Evolutionary conservation across 2,888 invertebrate species (phyloP).

Genomic region (Patella caerulea): DNA sequence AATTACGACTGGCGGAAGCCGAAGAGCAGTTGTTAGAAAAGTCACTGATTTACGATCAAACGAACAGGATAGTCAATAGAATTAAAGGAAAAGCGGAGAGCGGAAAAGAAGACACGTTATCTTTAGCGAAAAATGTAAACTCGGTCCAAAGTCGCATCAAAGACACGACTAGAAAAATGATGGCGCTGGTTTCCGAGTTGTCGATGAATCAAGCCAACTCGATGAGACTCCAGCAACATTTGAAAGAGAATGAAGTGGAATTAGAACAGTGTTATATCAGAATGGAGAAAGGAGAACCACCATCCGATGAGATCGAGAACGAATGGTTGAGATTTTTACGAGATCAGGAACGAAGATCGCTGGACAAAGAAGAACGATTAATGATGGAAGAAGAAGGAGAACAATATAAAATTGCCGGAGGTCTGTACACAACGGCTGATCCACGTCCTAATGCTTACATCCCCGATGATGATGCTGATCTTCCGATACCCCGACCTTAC

Average conservation of each 20-base stretch:
- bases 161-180: conserved; percentile 70
- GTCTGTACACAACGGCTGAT: conserved; percentile 69
- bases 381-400: conserved; percentile 68
- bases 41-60: conserved; percentile 70
- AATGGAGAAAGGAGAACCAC: conserved; percentile 71
- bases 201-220: conserved; percentile 71
- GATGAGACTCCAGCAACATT: conserved; percentile 64
- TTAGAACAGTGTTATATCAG: conserved; percentile 68
- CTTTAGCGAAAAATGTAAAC: conserved; percentile 70
- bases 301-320: conserved; percentile 63
- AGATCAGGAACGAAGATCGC: conserved; percentile 51
- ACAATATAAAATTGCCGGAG: conserved; percentile 67
- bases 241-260: conserved; percentile 65
- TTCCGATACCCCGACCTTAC: conserved; percentile 72
- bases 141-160: conserved; percentile 67
- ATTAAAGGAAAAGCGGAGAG: conserved; percentile 64
- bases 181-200: conserved; percentile 71
- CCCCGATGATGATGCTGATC: conserved; percentile 69
- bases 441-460: conserved; percentile 72
- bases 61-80: conserved; percentile 62
- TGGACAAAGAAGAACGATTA: conserved; percentile 56
- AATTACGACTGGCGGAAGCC: conserved; percentile 67
- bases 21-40: conserved; percentile 71
- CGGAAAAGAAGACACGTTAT: conserved; percentile 70
- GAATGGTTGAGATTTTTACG: conserved; percentile 64